Percentiles rank a stretch among this genome's conserved stretches.
Evolutionary conservation across 2,797 vertebrate species (phyloP).

Genomic region (Mormyrops attenuatus): DNA sequence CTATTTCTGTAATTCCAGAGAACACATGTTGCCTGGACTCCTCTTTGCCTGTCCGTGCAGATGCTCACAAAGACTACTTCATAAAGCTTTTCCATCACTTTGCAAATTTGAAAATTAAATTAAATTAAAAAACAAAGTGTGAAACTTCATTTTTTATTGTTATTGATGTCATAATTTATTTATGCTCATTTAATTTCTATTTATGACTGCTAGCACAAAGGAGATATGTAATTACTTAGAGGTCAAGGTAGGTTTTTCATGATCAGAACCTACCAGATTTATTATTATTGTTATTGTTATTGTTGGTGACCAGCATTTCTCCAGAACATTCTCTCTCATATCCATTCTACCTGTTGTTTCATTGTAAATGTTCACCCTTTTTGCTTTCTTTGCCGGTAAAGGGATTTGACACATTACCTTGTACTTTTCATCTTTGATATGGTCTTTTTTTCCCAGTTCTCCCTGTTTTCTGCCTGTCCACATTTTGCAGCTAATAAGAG

Average conservation of each 20-base stretch:
- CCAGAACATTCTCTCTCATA: neutral
- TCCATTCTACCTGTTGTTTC: neutral
- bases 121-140: neutral
- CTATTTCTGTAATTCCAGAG: neutral
- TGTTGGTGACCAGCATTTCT: neutral
- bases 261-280: neutral
- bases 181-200: neutral
- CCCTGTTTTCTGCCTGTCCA: neutral
- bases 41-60: neutral
- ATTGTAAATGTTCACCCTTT: neutral
- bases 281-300: neutral
- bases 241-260: neutral
- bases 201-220: neutral
- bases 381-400: neutral
- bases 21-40: neutral
- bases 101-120: neutral
- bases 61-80: neutral
- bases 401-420: neutral
- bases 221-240: neutral
- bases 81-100: neutral
- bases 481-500: neutral
- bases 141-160: neutral
- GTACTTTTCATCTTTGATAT: neutral
- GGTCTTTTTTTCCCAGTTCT: neutral
- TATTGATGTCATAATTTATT: neutral